These are phyloP conservation scores for Gavia stellata DNA, from an alignment of 2,113 vertebrate species.

Conservation along the genomic window DNA sequence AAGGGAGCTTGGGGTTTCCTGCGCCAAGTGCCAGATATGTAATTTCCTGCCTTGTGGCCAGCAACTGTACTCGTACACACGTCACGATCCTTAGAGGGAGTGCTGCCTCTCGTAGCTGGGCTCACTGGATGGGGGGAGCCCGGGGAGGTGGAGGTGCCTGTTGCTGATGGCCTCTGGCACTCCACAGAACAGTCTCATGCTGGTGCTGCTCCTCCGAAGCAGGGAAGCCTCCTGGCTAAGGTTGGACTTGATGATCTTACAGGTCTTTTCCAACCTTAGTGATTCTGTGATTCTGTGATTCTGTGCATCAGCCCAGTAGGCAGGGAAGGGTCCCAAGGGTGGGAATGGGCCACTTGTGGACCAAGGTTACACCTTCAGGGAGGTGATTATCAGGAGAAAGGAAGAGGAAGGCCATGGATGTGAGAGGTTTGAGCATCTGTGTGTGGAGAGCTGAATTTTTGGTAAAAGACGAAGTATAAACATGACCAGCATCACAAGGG, in stretches of 20 bases:
- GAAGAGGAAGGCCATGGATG: not conserved
- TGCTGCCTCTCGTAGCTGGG: not conserved
- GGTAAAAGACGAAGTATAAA: not conserved
- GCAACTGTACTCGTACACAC: not conserved
- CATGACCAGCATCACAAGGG: not conserved
- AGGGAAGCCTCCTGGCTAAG: not conserved
- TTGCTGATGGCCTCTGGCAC: not conserved
- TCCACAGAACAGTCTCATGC: no score
- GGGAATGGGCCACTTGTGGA: not conserved
- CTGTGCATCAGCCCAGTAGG: not conserved
- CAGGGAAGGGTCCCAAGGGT: not conserved
- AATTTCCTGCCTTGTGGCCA: not conserved
- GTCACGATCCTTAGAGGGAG: not conserved
- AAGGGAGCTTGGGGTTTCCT: not conserved
- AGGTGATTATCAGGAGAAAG: not conserved
- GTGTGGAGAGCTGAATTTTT: not conserved
- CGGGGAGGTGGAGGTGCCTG: not conserved
- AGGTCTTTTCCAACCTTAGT: no score
- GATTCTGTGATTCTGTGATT: no score
- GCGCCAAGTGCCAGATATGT: accelerated
- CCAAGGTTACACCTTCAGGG: not conserved
- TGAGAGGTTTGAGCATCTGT: not conserved
- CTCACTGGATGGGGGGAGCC: not conserved
- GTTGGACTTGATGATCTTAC: no score
- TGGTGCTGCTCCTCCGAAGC: not conserved